These are phyloP conservation scores for Papilio demoleus DNA, from an alignment of 2,888 invertebrate species.

Conservation along the genomic window DNA sequence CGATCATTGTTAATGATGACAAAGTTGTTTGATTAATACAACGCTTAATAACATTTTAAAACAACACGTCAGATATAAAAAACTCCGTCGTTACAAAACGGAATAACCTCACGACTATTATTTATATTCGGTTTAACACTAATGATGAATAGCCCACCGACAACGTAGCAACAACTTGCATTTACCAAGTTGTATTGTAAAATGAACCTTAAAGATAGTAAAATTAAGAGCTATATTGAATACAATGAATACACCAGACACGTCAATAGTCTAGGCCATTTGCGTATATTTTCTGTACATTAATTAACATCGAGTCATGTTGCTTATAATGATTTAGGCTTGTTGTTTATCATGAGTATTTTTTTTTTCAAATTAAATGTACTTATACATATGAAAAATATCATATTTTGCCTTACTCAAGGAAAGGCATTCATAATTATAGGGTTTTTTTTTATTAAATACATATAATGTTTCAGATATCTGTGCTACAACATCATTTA, in stretches of 20 bases:
- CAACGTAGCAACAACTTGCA: background rate
- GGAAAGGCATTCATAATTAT: no score
- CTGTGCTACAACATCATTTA: no score
- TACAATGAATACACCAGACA: background rate
- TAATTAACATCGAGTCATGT: constrained; percentile 18
- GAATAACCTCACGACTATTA: constrained; percentile 63
- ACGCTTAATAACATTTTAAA: constrained; percentile 25
- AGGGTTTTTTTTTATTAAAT: no score
- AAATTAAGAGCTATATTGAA: background rate
- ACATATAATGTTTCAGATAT: no score
- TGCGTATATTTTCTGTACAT: constrained; percentile 11
- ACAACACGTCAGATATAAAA: constrained; percentile 41
- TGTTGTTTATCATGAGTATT: background rate
- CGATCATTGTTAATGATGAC: constrained; percentile 31
- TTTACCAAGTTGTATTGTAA: background rate
- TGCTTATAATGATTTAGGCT: background rate
- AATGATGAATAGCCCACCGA: constrained; percentile 20
- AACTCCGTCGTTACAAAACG: constrained; percentile 50
- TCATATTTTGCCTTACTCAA: no score
- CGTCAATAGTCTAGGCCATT: constrained; percentile 16
- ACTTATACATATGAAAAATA: no score
- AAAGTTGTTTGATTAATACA: constrained; percentile 20
- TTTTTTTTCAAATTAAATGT: no score
- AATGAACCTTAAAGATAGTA: background rate
- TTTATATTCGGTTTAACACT: constrained; percentile 63